Evolutionary conservation across 2,113 vertebrate genomes (phyloP).

Genomic region (Hymenochirus boettgeri): DNA sequence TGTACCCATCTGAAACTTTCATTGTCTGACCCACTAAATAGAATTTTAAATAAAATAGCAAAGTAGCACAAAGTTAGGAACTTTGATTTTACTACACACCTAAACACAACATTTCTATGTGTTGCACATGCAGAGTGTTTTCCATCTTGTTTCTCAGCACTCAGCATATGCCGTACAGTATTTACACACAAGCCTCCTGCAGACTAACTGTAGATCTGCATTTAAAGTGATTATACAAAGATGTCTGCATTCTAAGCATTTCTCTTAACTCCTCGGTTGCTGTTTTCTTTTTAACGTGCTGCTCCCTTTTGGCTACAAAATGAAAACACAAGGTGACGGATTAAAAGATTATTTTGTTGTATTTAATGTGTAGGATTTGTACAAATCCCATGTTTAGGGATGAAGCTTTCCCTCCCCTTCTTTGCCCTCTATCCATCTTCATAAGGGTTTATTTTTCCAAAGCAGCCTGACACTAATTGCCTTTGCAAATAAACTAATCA

Average conservation of each 20-base stretch:
- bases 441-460: constrained; percentile 48
- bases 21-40: too few relatives aligned
- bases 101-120: too few relatives aligned
- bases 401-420: constrained; percentile 7
- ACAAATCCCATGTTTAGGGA: constrained; percentile 36
- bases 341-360: constrained; percentile 38
- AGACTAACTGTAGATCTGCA: constrained; percentile 10
- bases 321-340: constrained; percentile 32
- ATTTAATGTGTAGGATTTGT: constrained; percentile 33
- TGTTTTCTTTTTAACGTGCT: constrained; percentile 6
- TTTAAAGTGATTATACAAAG: constrained; percentile 14
- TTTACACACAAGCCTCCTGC: not conserved
- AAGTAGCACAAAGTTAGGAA: too few relatives aligned
- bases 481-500: constrained; percentile 48
- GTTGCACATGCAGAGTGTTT: not conserved
- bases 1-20: too few relatives aligned
- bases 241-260: constrained; percentile 6
- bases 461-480: constrained; percentile 47
- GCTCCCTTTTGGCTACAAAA: constrained; percentile 2
- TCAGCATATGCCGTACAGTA: not conserved
- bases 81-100: too few relatives aligned
- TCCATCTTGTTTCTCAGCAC: not conserved
- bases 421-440: constrained; percentile 43
- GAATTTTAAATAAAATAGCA: too few relatives aligned
- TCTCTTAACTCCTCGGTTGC: constrained; percentile 24